phyloP scores from a whole-genome alignment of 2,888 invertebrate species.

The Pandemis corylana region DNA sequence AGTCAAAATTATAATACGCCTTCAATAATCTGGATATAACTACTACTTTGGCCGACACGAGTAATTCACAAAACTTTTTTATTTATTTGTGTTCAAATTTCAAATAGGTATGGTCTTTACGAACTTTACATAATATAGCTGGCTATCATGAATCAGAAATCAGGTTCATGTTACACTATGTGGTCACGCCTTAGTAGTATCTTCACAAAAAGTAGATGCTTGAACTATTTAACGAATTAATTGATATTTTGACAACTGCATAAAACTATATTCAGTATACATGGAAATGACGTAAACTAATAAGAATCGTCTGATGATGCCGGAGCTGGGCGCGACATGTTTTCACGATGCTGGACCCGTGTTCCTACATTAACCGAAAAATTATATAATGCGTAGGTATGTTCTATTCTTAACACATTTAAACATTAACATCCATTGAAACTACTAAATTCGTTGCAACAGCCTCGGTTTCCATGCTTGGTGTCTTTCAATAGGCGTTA shows the following conservation, averaged over 20 bases:
- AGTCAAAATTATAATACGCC: constrained; percentile 78
- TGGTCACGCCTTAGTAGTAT: constrained; percentile 36
- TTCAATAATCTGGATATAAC: constrained; percentile 66
- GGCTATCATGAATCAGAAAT: constrained; percentile 30
- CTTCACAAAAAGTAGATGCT: constrained; percentile 8
- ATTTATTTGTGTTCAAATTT: constrained; percentile 32
- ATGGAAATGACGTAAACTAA: background rate
- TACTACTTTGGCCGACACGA: constrained; percentile 81
- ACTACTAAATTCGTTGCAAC: constrained; percentile 64
- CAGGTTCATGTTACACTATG: constrained; percentile 14
- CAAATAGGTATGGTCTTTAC: background rate
- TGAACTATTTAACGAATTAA: background rate
- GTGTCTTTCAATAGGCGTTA: background rate
- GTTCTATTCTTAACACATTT: constrained; percentile 42
- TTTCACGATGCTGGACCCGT: constrained; percentile 33
- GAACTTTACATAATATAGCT: constrained; percentile 1
- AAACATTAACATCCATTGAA: constrained; percentile 53
- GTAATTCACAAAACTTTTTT: constrained; percentile 62
- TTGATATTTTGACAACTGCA: background rate
- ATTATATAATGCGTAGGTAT: constrained; percentile 38
- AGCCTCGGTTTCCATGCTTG: constrained; percentile 61
- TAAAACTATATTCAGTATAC: background rate
- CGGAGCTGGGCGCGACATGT: constrained; percentile 6
- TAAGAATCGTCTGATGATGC: background rate
- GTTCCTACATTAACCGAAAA: constrained; percentile 39